These are phyloP conservation scores for Bradysia coprophila DNA, from an alignment of 1,140 invertebrate genomes.

Conservation along the genomic window DNA sequence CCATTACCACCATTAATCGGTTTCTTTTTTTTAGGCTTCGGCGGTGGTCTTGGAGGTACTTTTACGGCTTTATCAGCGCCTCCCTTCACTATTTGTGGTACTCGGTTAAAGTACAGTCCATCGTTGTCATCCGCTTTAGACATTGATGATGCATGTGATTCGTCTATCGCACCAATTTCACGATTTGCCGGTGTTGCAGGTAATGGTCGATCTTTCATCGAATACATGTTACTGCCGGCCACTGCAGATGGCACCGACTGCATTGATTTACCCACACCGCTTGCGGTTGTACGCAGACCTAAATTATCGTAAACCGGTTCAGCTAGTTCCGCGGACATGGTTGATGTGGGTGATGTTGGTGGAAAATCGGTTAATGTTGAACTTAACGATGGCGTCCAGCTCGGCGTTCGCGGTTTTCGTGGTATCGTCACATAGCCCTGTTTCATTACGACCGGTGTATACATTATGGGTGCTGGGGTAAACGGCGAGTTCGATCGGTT, in stretches of 20 bases:
- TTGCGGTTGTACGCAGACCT: constrained; percentile 62
- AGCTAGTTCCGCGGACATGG: constrained; percentile 30
- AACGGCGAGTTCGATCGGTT: constrained; percentile 53
- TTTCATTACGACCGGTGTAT: constrained; percentile 38
- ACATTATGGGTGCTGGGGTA: constrained; percentile 27
- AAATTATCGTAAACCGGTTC: constrained; percentile 74
- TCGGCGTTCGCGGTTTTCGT: constrained; percentile 56
- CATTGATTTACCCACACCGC: constrained; percentile 61
- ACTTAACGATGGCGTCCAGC: constrained; percentile 51
- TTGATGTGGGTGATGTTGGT: constrained; percentile 28
- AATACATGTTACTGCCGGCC: constrained; percentile 9
- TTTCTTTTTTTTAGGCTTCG: constrained; percentile 59
- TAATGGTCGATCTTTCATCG: constrained; percentile 34
- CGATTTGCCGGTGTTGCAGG: constrained; percentile 31
- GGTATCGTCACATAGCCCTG: constrained; percentile 73
- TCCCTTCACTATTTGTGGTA: constrained; percentile 12
- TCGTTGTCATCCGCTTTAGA: constrained; percentile 9
- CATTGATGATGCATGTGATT: constrained; percentile 4
- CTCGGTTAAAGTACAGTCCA: constrained; percentile 9
- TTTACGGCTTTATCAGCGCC: constrained; percentile 33
- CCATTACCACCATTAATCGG: constrained; percentile 29
- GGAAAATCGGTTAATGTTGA: constrained; percentile 19
- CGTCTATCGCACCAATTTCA: constrained; percentile 19
- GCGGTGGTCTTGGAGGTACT: constrained; percentile 59
- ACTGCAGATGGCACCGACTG: constrained; percentile 36